Evolutionary conservation across 2,797 vertebrate species (phyloP), one percentile per base, ranked within the genome.

Genomic region (Sebastes aleutianus): DNA sequence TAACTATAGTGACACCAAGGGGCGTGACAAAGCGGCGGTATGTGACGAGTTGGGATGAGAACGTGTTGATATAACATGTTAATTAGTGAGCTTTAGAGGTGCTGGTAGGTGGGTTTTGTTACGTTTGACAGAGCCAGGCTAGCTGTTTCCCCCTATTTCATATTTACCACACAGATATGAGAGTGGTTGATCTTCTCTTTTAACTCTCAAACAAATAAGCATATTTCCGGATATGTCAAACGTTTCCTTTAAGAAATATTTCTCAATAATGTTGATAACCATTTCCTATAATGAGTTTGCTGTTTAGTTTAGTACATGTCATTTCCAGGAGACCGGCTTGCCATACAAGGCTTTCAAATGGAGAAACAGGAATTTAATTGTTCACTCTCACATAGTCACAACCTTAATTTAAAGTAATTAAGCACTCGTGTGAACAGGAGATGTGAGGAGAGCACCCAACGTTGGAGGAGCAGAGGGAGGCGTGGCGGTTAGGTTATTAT

Each of bases 401-500:
- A 12, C 8, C 8, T 27, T 83, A 70, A 90, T 74, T 82, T 47
- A 77, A 88, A 74, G 83, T 62, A 24, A 61, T 24, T 24, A 65
- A 74, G n/a, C 39, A 74, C 16, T 63, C 50, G 58, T 69, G 50
- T 76, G 62, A 66, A 70, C 10, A 61, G 16, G 47, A 65, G 31
- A 83, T 69, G 68, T 66, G 68, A 63, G 18, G 36, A 67, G 78
- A 78, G 70, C 8, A 8, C 69, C 82, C 63, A 53, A 24, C 29
- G 16, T 29, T 31, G 24, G 27, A 61, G 84, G 56, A 67, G 24
- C 43, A 72, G 32, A 75, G 70, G 63, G 81, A 73, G 78, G 78
- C 20, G 18, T 79, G 75, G 83, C 72, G 61, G 68, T 72, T 80
- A 64, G 36, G 67, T 93, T 87, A 72, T 93, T 89, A 87, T 85